A percentile compares a stretch with the other conserved stretches of the same genome.
Conservation (phyloP, 2,888 invertebrate genomes). For the Tanypteryx hageni region DNA sequence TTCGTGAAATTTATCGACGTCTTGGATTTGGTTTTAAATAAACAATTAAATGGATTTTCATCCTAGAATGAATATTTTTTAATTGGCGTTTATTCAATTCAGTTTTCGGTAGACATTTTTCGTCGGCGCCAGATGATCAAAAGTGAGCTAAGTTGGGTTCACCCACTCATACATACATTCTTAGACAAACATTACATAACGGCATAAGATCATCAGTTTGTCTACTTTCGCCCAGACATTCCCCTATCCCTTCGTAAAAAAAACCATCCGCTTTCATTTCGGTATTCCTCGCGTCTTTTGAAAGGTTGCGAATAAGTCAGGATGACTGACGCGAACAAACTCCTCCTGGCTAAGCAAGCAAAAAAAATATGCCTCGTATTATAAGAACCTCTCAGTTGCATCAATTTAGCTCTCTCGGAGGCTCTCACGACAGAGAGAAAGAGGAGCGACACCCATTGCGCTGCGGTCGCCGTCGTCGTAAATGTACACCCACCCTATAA, state of each 20-base stretch:
- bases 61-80: too few relatives aligned
- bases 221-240: slow-evolving; percentile 38
- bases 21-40: too few relatives aligned
- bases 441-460: too few relatives aligned
- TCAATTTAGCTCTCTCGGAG: background rate
- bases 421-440: background rate
- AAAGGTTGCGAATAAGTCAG: slow-evolving; percentile 30
- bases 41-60: too few relatives aligned
- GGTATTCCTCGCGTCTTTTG: slow-evolving; percentile 2
- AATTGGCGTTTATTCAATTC: too few relatives aligned
- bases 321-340: background rate
- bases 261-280: slow-evolving; percentile 4
- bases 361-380: background rate
- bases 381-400: background rate
- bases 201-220: background rate
- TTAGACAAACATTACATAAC: slow-evolving; percentile 40
- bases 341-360: background rate
- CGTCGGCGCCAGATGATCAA: too few relatives aligned
- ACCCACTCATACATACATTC: background rate
- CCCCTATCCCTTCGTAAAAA: slow-evolving; percentile 30
- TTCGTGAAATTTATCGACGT: too few relatives aligned
- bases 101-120: too few relatives aligned
- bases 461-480: too few relatives aligned
- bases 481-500: background rate
- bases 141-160: too few relatives aligned